These are phyloP conservation scores for Platyscapa corneri DNA, from an alignment of 1,140 invertebrate species.

Conservation along the genomic window DNA sequence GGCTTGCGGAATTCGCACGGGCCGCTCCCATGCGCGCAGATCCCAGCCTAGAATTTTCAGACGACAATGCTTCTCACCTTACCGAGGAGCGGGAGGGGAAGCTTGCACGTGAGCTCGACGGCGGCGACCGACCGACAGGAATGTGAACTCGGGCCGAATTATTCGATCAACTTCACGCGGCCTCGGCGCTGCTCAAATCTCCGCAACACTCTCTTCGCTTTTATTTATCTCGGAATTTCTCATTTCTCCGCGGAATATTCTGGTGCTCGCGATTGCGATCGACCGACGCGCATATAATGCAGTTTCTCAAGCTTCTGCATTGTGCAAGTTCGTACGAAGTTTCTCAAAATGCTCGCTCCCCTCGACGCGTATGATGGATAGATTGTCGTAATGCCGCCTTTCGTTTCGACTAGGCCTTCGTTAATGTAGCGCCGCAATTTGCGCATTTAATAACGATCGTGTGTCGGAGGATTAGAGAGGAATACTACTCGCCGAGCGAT, in stretches of 20 bases:
- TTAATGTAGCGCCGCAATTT: background rate
- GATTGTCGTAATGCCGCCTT: background rate
- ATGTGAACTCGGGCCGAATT: too few species aligned
- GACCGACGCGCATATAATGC: too few species aligned
- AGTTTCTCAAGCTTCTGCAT: background rate
- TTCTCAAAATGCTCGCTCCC: background rate
- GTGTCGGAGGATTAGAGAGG: background rate
- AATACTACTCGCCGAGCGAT: background rate
- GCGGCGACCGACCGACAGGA: too few species aligned
- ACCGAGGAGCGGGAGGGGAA: background rate
- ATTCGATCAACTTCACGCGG: too few species aligned
- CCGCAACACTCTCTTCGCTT: too few species aligned
- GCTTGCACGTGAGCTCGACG: too few species aligned
- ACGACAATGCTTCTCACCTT: conserved; percentile 37
- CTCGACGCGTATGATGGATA: background rate
- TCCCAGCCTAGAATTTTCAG: conserved; percentile 27
- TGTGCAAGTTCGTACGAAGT: background rate
- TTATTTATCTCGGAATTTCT: background rate
- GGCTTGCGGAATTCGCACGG: conserved; percentile 5
- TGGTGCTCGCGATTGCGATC: too few species aligned
- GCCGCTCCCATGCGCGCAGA: conserved; percentile 14
- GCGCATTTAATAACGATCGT: background rate
- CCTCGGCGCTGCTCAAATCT: too few species aligned
- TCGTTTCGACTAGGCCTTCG: background rate
- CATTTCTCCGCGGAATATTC: too few species aligned